Conservation (phyloP, 2,888 invertebrate species). For the Stegana nigrithorax region DNA sequence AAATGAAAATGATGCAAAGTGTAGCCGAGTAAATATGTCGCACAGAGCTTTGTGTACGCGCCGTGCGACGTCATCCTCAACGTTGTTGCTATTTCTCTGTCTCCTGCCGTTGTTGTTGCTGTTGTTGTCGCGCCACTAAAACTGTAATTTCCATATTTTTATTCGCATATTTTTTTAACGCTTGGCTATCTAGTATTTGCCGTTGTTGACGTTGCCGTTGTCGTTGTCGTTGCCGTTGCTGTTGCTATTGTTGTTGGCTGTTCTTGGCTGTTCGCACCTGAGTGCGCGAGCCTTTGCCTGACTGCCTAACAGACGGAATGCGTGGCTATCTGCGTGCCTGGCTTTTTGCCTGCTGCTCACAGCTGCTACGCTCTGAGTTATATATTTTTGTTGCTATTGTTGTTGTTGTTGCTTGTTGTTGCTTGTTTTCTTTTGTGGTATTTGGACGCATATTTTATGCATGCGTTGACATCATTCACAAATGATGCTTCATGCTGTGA, state of each 20-base stretch:
- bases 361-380: too few species aligned
- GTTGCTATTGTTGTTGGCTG: constrained; percentile 19
- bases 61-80: too few species aligned
- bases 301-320: not conserved
- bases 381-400: constrained; percentile 31
- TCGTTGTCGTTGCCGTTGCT: constrained; percentile 26
- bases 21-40: too few species aligned
- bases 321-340: constrained; percentile 37
- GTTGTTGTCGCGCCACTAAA: constrained; percentile 1
- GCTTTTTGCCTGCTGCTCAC: constrained; percentile 31
- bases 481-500: constrained; percentile 34
- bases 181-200: not conserved
- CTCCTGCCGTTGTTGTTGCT: too few species aligned
- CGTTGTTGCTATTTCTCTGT: too few species aligned
- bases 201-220: constrained; percentile 9
- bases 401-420: constrained; percentile 37
- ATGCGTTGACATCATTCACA: constrained; percentile 59
- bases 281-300: not conserved
- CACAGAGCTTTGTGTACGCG: too few species aligned
- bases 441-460: constrained; percentile 50
- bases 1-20: too few species aligned
- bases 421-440: constrained; percentile 17
- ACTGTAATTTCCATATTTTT: constrained; percentile 18
- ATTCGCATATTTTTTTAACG: constrained; percentile 16
- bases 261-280: constrained; percentile 34